A percentile compares a stretch with the other conserved stretches of the same genome.
phyloP scores from a whole-genome alignment of 2,888 invertebrate species.

The Dolomedes plantarius region DNA sequence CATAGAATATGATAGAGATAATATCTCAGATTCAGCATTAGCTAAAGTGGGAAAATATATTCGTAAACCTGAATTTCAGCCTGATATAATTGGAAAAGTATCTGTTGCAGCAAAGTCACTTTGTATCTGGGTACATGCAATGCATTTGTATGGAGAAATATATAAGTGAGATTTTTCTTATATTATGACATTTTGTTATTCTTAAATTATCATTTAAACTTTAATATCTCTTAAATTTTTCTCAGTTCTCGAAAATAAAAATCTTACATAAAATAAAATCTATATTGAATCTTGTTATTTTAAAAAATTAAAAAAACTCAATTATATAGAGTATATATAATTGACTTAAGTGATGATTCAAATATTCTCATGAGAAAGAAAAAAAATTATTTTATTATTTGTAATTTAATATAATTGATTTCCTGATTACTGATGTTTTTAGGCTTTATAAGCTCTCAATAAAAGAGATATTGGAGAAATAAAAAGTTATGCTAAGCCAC shows the following conservation, averaged over 20 bases:
- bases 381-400: no score
- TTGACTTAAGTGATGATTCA: no score
- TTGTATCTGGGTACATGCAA: conserved; percentile 93
- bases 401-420: no score
- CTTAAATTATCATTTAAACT: no score
- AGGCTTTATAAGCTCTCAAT: conserved; percentile 86
- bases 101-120: conserved; percentile 91
- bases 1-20: conserved; percentile 91
- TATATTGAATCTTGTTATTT: no score
- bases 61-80: conserved; percentile 88
- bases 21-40: conserved; percentile 87
- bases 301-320: no score
- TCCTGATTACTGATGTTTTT: neutral
- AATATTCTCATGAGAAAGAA: no score
- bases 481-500: conserved; percentile 91
- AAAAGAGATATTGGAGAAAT: conserved; percentile 93
- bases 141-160: conserved; percentile 92
- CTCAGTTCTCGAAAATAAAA: no score
- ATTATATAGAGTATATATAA: no score
- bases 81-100: conserved; percentile 89
- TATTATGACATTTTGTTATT: no score
- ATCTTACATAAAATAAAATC: no score
- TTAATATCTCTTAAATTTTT: no score
- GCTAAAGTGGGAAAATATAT: conserved; percentile 89
- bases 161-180: conserved; percentile 81